These are phyloP conservation scores for Uloborus plumipes DNA, from an alignment of 2,888 invertebrate species.

Conservation along the genomic window DNA sequence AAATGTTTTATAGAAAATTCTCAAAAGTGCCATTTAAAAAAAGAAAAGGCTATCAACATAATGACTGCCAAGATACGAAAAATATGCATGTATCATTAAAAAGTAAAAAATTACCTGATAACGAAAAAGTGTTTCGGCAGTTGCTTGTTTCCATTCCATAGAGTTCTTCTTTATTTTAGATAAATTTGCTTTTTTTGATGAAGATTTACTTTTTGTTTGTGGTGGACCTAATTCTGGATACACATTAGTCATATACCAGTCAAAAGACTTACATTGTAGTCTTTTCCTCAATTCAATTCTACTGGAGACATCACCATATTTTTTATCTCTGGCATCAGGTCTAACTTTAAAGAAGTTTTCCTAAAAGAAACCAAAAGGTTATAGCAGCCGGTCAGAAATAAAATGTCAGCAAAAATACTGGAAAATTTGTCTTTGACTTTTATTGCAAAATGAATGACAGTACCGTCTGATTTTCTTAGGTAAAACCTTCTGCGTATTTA, in stretches of 20 bases:
- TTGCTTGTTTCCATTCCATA: slow-evolving; percentile 34
- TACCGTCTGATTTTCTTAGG: too few species aligned
- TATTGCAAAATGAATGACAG: too few species aligned
- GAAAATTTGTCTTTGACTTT: too few species aligned
- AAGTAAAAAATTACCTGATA: slow-evolving; percentile 68
- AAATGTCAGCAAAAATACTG: too few species aligned
- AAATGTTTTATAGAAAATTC: too few species aligned
- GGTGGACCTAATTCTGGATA: slow-evolving; percentile 81
- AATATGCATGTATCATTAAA: background rate
- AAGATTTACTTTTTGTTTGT: slow-evolving; percentile 72
- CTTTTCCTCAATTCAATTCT: slow-evolving; percentile 80
- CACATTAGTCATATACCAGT: slow-evolving; percentile 88
- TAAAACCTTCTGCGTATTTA: too few species aligned
- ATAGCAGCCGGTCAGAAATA: too few species aligned
- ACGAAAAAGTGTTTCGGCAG: slow-evolving; percentile 60
- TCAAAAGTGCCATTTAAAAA: too few species aligned
- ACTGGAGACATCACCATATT: slow-evolving; percentile 85
- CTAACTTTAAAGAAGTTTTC: slow-evolving; percentile 81
- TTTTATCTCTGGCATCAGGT: slow-evolving; percentile 74
- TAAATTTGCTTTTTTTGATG: slow-evolving; percentile 83
- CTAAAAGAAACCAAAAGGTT: slow-evolving; percentile 71
- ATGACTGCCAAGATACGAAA: too few species aligned
- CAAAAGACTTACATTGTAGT: slow-evolving; percentile 85
- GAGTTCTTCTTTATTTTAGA: slow-evolving; percentile 71
- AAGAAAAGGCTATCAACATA: too few species aligned